Percentiles rank a stretch among this genome's conserved stretches.
Evolutionary conservation across 2,113 vertebrate species (phyloP).

Genomic region (Leptodactylus fuscus): DNA sequence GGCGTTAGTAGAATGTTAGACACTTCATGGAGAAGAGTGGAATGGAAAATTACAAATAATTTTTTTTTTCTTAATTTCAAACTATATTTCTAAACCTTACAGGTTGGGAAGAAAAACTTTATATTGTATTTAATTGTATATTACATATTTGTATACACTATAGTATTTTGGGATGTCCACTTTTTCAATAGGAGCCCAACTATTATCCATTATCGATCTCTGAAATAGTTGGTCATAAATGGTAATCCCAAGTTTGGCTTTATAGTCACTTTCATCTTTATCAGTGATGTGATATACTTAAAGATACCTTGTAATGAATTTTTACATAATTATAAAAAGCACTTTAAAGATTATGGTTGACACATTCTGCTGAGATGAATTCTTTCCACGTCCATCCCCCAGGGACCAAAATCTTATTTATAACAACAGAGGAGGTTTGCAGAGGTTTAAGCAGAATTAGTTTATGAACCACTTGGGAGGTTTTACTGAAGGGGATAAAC

Average conservation of each 20-base stretch:
- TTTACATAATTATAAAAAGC: neutral
- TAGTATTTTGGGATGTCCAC: no score
- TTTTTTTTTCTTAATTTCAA: no score
- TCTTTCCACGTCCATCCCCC: constrained; percentile 15
- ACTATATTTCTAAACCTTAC: no score
- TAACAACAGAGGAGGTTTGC: constrained; percentile 37
- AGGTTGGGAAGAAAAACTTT: no score
- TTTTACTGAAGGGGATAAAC: constrained; percentile 51
- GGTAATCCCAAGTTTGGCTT: neutral
- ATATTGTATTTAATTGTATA: no score
- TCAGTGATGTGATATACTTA: neutral
- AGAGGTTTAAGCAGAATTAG: constrained; percentile 54
- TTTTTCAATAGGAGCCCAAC: neutral
- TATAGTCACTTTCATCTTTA: neutral
- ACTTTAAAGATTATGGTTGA: constrained; percentile 13
- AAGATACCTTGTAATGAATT: neutral
- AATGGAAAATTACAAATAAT: no score
- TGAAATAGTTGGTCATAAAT: neutral
- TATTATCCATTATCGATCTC: neutral
- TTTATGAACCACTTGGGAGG: constrained; percentile 55
- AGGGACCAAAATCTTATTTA: constrained; percentile 37
- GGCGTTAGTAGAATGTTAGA: no score
- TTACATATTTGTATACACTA: no score
- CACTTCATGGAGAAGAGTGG: no score
- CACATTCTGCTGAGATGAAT: constrained; percentile 24